phyloP scores from a whole-genome alignment of 2,797 vertebrate genomes.

The Heliangelus exortis region DNA sequence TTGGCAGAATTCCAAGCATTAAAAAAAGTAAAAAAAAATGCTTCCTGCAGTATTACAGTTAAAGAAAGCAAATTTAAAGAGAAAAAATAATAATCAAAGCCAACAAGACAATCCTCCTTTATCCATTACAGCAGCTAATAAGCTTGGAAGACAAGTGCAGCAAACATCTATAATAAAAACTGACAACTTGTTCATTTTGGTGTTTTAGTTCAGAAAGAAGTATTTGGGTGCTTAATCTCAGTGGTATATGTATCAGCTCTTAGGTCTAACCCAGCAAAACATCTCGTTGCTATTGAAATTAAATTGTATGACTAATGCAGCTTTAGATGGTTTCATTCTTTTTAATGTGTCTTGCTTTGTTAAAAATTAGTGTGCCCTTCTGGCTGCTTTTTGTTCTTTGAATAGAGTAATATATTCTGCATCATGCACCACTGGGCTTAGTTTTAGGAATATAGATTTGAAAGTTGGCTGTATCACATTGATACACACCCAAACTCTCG shows the following conservation, averaged over 20 bases:
- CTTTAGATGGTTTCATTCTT: background rate
- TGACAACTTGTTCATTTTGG: background rate
- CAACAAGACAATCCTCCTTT: rapidly evolving
- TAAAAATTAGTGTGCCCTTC: background rate
- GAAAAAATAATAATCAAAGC: background rate
- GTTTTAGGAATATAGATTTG: background rate
- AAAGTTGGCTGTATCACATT: background rate
- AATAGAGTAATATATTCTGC: background rate
- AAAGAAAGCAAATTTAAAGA: background rate
- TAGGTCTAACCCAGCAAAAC: background rate
- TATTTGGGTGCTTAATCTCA: background rate
- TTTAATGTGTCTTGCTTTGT: background rate
- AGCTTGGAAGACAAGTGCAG: background rate
- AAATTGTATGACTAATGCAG: background rate
- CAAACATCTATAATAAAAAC: background rate
- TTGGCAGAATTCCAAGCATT: background rate
- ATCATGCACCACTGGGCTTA: background rate
- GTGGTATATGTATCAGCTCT: background rate
- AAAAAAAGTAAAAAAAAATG: background rate
- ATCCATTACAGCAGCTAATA: background rate
- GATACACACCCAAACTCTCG: background rate
- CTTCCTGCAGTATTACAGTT: background rate
- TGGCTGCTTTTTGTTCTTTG: background rate
- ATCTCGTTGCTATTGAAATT: background rate
- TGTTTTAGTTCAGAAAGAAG: background rate